A percentile compares a stretch with the other conserved stretches of the same genome.
These are phyloP conservation scores for Hermatobates lingyangjiaoensis DNA, from an alignment of 1,140 invertebrate species.

Conservation along the genomic window DNA sequence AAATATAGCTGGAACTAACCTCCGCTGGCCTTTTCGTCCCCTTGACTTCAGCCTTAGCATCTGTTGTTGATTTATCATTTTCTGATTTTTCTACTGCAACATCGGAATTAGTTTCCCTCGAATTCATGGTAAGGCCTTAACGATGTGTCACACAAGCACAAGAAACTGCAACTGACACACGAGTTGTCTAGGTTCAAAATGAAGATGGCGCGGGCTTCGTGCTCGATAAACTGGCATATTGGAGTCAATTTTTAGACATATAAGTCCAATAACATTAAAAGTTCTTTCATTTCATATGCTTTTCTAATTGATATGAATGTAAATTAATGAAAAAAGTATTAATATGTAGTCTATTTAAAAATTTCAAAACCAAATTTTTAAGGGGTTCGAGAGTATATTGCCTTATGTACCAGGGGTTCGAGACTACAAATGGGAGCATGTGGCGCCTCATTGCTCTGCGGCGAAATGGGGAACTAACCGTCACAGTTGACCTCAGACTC, in stretches of 20 bases:
- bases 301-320: neutral
- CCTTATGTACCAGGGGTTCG: neutral
- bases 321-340: neutral
- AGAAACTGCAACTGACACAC: conserved; percentile 17
- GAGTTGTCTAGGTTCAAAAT: conserved; percentile 49
- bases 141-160: conserved; percentile 30
- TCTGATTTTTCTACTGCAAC: conserved; percentile 56
- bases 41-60: conserved; percentile 62
- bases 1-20: conserved; percentile 34
- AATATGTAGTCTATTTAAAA: neutral
- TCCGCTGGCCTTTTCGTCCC: conserved; percentile 71
- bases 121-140: conserved; percentile 44
- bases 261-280: neutral
- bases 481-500: neutral
- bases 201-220: conserved; percentile 59
- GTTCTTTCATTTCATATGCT: too few species aligned
- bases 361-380: neutral
- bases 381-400: conserved; percentile 1
- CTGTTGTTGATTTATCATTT: conserved; percentile 44
- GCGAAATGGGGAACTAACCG: neutral
- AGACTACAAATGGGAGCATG: neutral
- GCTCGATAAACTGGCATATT: conserved; percentile 29
- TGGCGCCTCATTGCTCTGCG: neutral
- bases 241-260: neutral
- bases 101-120: conserved; percentile 63